Conservation (phyloP, 2,797 vertebrate species). For the Sebastes iracundus region DNA sequence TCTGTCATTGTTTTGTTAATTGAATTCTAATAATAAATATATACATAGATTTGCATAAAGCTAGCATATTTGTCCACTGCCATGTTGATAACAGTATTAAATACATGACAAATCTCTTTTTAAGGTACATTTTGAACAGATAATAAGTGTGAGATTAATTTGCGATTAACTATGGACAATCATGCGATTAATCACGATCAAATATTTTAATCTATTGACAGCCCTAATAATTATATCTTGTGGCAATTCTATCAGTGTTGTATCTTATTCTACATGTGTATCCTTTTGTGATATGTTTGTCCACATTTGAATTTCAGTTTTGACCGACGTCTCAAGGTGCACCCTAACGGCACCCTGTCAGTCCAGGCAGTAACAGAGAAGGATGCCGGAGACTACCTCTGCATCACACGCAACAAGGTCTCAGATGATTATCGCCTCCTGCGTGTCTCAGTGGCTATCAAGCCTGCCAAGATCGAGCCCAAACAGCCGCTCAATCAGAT, state of each 20-base stretch:
- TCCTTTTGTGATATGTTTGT: neutral
- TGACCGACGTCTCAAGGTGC: constrained; percentile 87
- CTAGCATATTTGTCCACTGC: too few relatives aligned
- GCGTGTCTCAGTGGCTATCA: constrained; percentile 87
- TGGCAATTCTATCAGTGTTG: neutral
- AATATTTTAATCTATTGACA: too few relatives aligned
- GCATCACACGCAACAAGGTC: constrained; percentile 91
- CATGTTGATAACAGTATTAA: too few relatives aligned
- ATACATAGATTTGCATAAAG: too few relatives aligned
- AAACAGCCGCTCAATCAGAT: constrained; percentile 84
- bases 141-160: too few relatives aligned
- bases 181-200: too few relatives aligned
- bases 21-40: too few relatives aligned
- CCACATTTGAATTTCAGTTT: constrained; percentile 71
- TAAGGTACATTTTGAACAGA: too few relatives aligned
- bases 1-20: too few relatives aligned
- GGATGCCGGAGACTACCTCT: constrained; percentile 93
- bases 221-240: neutral
- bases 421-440: constrained; percentile 90
- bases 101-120: too few relatives aligned
- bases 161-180: too few relatives aligned
- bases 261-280: neutral
- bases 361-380: constrained; percentile 87
- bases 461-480: constrained; percentile 89
- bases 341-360: constrained; percentile 89